These are phyloP conservation scores for Noctilio leporinus DNA, from an alignment of 2,113 vertebrate genomes.

Conservation along the genomic window DNA sequence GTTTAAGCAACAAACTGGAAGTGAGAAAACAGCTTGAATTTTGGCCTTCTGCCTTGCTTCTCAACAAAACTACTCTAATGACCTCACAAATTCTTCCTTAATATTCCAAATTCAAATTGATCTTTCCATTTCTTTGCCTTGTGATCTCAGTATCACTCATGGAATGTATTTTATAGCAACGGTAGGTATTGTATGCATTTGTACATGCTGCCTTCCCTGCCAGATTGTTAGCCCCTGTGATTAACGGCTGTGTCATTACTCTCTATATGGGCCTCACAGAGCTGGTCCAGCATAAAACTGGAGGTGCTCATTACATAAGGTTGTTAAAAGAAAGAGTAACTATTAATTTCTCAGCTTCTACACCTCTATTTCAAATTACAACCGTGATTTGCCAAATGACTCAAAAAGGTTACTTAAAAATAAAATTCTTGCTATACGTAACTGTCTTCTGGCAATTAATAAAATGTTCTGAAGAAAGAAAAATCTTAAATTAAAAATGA, in stretches of 20 bases:
- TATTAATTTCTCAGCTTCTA: background rate
- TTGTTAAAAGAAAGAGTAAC: background rate
- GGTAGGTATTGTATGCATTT: background rate
- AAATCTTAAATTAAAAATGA: background rate
- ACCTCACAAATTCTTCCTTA: background rate
- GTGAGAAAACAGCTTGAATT: background rate
- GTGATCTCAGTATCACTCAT: background rate
- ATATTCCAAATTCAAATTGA: background rate
- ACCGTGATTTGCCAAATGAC: background rate
- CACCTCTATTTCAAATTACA: background rate
- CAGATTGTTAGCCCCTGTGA: background rate
- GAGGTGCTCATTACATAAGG: background rate
- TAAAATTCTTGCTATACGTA: background rate
- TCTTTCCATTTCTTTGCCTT: background rate
- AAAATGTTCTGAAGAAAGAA: background rate
- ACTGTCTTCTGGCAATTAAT: background rate
- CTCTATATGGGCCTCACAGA: background rate
- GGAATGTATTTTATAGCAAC: background rate
- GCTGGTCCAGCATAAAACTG: background rate
- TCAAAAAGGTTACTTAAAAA: background rate
- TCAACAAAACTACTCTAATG: background rate
- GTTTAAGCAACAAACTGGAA: background rate
- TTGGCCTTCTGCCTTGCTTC: background rate
- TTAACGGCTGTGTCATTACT: background rate
- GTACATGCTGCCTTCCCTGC: background rate